A percentile compares a stretch with the other conserved stretches of the same genome.
These are phyloP conservation scores for Acrocephalus kingi DNA, from an alignment of 2,113 vertebrate genomes.

Conservation along the genomic window DNA sequence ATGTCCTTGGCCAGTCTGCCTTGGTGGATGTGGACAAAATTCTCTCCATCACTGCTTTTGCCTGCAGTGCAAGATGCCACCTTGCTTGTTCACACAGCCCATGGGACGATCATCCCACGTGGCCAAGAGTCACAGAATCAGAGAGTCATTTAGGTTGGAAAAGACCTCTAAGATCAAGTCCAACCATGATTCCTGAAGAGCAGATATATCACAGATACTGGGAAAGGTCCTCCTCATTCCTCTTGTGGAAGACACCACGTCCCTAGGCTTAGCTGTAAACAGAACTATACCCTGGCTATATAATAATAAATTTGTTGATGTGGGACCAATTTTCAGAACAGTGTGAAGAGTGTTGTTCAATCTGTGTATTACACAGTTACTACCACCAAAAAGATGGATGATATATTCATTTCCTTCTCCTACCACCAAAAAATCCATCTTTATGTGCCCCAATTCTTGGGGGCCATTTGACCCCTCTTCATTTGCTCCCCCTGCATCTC, in stretches of 20 bases:
- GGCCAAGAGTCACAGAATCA: background rate
- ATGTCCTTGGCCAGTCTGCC: background rate
- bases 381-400: background rate
- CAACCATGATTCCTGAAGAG: background rate
- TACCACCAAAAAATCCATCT: background rate
- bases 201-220: rapidly evolving
- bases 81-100: background rate
- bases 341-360: background rate
- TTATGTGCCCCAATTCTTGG: background rate
- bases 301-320: background rate
- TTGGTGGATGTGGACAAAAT: background rate
- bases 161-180: background rate
- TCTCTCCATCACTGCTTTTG: background rate
- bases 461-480: background rate
- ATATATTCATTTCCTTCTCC: background rate
- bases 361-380: background rate
- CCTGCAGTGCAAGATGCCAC: rapidly evolving
- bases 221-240: background rate
- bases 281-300: background rate
- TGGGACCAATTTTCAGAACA: background rate
- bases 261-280: background rate
- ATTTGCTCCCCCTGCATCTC: background rate
- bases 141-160: background rate
- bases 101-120: rapidly evolving
- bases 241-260: background rate